Conservation (phyloP, 2,888 invertebrate genomes). For the Drosophila aldrichi region DNA sequence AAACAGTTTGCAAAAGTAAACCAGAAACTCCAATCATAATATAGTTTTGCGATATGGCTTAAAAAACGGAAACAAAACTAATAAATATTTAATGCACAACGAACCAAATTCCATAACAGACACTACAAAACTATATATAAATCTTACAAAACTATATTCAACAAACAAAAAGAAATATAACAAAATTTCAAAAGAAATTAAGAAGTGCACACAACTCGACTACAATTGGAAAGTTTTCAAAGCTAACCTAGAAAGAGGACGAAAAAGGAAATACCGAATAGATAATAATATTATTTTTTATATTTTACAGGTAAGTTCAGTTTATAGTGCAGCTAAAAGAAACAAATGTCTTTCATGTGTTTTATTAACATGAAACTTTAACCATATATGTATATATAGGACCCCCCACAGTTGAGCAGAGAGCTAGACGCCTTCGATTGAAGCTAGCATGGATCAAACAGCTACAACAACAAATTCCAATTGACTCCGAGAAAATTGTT, state of each 20-base stretch:
- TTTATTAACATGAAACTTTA: neutral
- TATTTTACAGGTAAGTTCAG: slow-evolving; percentile 77
- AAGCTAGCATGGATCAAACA: slow-evolving; percentile 64
- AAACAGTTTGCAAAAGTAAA: slow-evolving; percentile 50
- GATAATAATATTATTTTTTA: slow-evolving; percentile 72
- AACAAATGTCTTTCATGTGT: neutral
- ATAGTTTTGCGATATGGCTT: slow-evolving; percentile 49
- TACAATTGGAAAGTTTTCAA: slow-evolving; percentile 59
- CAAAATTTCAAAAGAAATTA: slow-evolving; percentile 33
- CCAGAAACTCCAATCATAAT: slow-evolving; percentile 17
- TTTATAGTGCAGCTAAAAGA: neutral
- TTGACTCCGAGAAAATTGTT: slow-evolving; percentile 63
- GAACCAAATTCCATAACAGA: slow-evolving; percentile 23
- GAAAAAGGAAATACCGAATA: slow-evolving; percentile 32
- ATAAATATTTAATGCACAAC: neutral
- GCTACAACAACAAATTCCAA: slow-evolving; percentile 26
- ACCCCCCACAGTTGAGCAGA: slow-evolving; percentile 36
- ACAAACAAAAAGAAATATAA: slow-evolving; percentile 17
- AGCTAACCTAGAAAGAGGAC: slow-evolving; percentile 31
- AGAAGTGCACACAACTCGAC: slow-evolving; percentile 47
- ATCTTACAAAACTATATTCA: slow-evolving; percentile 13
- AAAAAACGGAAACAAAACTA: slow-evolving; percentile 33
- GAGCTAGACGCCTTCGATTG: slow-evolving; percentile 30
- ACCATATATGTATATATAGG: slow-evolving; percentile 21
- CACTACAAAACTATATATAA: slow-evolving; percentile 13